Evolutionary conservation across 2,797 vertebrate genomes (phyloP), one percentile per base, ranked within the genome.

Genomic region (Strix occidentalis): DNA sequence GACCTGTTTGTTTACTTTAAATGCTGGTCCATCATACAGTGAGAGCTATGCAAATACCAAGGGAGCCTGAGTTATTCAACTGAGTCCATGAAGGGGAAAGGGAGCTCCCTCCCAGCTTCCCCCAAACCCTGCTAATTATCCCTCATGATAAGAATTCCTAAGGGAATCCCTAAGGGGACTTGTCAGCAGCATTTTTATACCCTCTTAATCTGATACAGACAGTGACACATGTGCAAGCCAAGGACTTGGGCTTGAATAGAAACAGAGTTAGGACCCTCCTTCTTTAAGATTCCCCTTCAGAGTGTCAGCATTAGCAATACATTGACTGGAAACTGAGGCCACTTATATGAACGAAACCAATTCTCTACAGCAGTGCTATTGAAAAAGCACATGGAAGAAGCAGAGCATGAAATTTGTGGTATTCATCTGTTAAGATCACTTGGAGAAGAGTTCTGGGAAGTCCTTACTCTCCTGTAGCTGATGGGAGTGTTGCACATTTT

Each of bases 321-420:
- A n/a, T 53, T 93, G 84, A 83, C 56, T 84, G 89, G 90, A 97
- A 97, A 92, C 86, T 82, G 95, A 93, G 76, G 88, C 51, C 43
- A 37, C 39, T 85, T 64, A 9, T 63, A 18, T 95, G 84, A 89
- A 78, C 9, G 1, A 75, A 92, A 87, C 24, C 56, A 82, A 46
- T 87, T 92, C 25, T 93, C 33, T 76, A 54, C 70, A 79, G 37
- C 56, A 61, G 28, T 26, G 26, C 29, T 74, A 50, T 37, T 84
- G 66, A 78, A 85, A 90, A 90, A 48, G 7, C 8, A 86, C 6
- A 60, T 51, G 54, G 56, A 58, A 90, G 24, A 75, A 88, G 50
- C 31, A 85, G 29, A 82, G 33, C 29, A 45, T 80, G 3, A 74
- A 79, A 66, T 48, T 3, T 61, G 6, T 64, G 25, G 8, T 69